Conservation (phyloP, 2,888 invertebrate genomes). For the Drosophila paucipuncta region DNA sequence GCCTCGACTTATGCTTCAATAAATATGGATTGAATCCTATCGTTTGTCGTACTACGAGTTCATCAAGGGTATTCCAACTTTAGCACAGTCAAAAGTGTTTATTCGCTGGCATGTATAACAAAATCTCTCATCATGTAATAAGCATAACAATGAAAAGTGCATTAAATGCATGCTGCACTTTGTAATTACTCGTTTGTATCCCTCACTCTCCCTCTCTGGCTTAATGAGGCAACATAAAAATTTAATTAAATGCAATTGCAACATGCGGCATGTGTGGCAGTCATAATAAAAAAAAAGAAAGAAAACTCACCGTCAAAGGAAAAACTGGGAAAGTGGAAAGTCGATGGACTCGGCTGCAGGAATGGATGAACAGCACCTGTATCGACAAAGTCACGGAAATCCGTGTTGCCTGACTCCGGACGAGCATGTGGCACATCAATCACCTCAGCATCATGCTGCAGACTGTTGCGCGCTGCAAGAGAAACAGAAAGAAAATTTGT, state of each 20-base stretch:
- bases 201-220: background rate
- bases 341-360: constrained; percentile 78
- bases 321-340: constrained; percentile 81
- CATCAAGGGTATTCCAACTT: background rate
- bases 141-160: constrained; percentile 57
- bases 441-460: constrained; percentile 83
- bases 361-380: constrained; percentile 83
- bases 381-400: constrained; percentile 83
- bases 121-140: constrained; percentile 41
- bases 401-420: constrained; percentile 51
- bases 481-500: background rate
- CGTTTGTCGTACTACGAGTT: background rate
- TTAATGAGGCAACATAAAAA: constrained; percentile 53
- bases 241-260: constrained; percentile 75
- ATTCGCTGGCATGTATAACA: background rate
- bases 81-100: background rate
- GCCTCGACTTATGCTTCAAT: background rate
- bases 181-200: constrained; percentile 46
- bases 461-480: constrained; percentile 77
- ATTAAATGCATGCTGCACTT: constrained; percentile 50
- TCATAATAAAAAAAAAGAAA: constrained; percentile 9
- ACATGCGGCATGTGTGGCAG: constrained; percentile 43
- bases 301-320: constrained; percentile 84
- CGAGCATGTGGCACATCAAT: constrained; percentile 71
- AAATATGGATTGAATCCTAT: background rate